A percentile compares a stretch with the other conserved stretches of the same genome.
Conservation (phyloP, 2,113 vertebrate species). For the Tor tambroides region DNA sequence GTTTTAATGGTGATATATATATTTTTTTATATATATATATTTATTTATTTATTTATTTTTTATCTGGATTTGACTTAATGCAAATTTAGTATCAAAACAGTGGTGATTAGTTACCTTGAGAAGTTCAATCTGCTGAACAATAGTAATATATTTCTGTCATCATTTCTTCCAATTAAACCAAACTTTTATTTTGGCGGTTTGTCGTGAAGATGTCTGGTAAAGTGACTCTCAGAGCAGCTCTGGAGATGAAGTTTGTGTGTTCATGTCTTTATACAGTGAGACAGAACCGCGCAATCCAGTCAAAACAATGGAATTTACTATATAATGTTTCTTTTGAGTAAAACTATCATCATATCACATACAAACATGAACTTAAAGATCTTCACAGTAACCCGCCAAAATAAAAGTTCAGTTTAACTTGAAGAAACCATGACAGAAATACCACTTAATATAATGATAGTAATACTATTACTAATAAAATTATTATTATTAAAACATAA, state of each 20-base stretch:
- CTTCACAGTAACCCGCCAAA: too few relatives aligned
- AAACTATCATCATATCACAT: too few relatives aligned
- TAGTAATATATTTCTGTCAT: neutral
- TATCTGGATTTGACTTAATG: neutral
- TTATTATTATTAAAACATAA: too few relatives aligned
- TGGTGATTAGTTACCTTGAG: neutral
- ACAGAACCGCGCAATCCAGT: neutral
- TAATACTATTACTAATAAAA: too few relatives aligned
- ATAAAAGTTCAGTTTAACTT: too few relatives aligned
- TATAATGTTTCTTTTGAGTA: too few relatives aligned
- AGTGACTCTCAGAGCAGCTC: neutral
- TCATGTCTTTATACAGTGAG: neutral
- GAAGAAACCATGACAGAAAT: too few relatives aligned
- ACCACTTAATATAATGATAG: too few relatives aligned
- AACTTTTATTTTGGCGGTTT: neutral
- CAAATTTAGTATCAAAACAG: neutral
- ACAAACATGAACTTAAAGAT: too few relatives aligned
- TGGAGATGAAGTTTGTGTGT: neutral
- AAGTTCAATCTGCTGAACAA: neutral
- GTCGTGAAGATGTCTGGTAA: neutral
- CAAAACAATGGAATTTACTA: too few relatives aligned
- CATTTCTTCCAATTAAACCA: neutral
- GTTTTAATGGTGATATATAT: neutral
- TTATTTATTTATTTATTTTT: too few relatives aligned
- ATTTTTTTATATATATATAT: too few relatives aligned